Evolutionary conservation across 2,113 vertebrate genomes (phyloP).

Genomic region (Neogobius melanostomus): DNA sequence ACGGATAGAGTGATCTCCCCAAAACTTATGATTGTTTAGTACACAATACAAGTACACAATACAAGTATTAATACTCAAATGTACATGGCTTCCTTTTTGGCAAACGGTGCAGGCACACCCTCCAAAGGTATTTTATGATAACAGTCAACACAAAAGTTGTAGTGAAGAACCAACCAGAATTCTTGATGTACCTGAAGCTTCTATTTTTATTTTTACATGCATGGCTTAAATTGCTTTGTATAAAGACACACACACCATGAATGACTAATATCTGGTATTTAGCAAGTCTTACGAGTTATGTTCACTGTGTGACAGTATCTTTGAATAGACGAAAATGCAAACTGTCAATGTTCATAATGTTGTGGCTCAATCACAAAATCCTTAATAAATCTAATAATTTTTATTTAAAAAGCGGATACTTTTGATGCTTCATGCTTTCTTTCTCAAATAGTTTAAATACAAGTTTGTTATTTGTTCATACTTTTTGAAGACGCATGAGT

Average conservation of each 20-base stretch:
- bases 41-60: neutral
- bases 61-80: neutral
- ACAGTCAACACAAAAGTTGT: neutral
- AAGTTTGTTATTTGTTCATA: no score
- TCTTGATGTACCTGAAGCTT: neutral
- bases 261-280: neutral
- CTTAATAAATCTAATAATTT: no score
- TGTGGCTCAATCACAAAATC: no score
- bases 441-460: no score
- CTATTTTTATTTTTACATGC: neutral
- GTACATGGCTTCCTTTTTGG: conserved; percentile 21
- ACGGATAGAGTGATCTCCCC: no score
- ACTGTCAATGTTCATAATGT: no score
- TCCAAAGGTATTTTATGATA: conserved; percentile 21
- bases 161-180: neutral
- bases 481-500: neutral
- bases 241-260: neutral
- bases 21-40: neutral
- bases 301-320: no score
- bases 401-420: no score
- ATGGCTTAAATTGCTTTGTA: conserved; percentile 2
- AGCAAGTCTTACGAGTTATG: neutral
- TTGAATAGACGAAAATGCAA: no score
- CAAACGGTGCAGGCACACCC: conserved; percentile 44
- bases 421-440: no score